These are phyloP conservation scores for Meliscaeva auricollis DNA, from an alignment of 2,888 invertebrate genomes.

Conservation along the genomic window DNA sequence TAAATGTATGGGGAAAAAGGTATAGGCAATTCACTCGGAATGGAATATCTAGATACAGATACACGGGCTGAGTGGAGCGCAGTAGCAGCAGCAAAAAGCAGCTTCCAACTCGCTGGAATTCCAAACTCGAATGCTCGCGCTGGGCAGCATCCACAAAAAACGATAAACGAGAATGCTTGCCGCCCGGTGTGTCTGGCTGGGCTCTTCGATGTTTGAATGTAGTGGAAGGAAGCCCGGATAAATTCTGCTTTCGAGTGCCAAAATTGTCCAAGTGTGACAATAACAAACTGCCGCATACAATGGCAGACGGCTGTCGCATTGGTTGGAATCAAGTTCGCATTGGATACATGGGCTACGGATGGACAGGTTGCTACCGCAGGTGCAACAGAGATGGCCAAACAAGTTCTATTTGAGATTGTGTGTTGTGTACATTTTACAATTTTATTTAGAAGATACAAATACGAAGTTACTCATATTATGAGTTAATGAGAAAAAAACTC, in stretches of 20 bases:
- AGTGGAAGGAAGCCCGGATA: constrained; percentile 38
- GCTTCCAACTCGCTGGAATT: constrained; percentile 84
- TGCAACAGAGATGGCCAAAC: constrained; percentile 68
- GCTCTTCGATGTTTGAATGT: constrained; percentile 37
- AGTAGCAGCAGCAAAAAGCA: constrained; percentile 80
- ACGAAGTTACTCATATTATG: neutral
- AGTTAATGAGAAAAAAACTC: neutral
- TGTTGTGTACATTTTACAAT: constrained; percentile 13
- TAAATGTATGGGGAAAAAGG: constrained; percentile 46
- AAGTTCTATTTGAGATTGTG: constrained; percentile 55
- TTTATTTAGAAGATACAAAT: constrained; percentile 4
- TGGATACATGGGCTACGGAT: constrained; percentile 56
- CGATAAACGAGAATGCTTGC: constrained; percentile 83
- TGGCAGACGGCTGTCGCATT: constrained; percentile 55
- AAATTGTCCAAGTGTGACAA: constrained; percentile 58
- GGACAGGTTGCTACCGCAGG: constrained; percentile 54
- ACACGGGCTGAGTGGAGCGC: constrained; percentile 61
- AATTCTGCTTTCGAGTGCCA: constrained; percentile 27
- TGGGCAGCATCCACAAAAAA: constrained; percentile 83
- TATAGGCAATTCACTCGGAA: constrained; percentile 60
- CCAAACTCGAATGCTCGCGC: constrained; percentile 83
- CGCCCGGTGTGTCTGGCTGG: constrained; percentile 58
- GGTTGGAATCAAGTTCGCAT: constrained; percentile 62
- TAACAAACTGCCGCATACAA: constrained; percentile 65
- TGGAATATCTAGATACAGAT: constrained; percentile 49